A percentile compares a stretch with the other conserved stretches of the same genome.
Conservation (phyloP, 2,113 vertebrate species). For the Austrofundulus limnaeus region DNA sequence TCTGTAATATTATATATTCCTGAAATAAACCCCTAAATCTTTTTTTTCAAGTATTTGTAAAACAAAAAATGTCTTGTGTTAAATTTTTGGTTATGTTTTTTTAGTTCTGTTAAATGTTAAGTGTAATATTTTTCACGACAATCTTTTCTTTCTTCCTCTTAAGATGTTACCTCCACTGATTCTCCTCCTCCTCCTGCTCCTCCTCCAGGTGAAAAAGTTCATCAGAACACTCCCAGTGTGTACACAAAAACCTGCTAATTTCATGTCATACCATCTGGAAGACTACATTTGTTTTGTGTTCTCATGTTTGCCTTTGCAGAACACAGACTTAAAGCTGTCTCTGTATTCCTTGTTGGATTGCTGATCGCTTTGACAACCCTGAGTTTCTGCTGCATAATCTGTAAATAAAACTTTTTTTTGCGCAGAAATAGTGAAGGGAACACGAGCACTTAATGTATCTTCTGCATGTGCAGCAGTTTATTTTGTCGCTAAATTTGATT, state of each 20-base stretch:
- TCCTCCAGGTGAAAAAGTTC: not conserved
- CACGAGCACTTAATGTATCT: not conserved
- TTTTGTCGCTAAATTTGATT: not conserved
- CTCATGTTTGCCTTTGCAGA: constrained; percentile 4
- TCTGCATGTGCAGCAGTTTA: not conserved
- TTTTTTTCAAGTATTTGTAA: too few species aligned
- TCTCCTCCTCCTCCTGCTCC: too few species aligned
- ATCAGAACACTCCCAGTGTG: not conserved
- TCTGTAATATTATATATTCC: too few species aligned
- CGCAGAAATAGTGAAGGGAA: not conserved
- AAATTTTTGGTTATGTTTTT: too few species aligned
- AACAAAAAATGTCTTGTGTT: too few species aligned
- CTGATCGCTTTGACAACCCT: constrained; percentile 36
- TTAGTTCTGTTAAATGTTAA: too few species aligned
- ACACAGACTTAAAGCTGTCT: rapidly evolving
- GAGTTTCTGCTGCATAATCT: constrained; percentile 41
- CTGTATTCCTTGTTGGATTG: constrained; percentile 2
- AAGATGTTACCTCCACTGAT: not conserved
- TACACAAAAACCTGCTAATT: not conserved
- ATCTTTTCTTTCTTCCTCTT: not conserved
- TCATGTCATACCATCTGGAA: not conserved
- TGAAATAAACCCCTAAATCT: too few species aligned
- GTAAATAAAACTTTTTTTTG: constrained; percentile 49
- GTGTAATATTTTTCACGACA: not conserved
- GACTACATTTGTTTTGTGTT: not conserved